These are phyloP conservation scores for Mylabris sibirica DNA, from an alignment of 2,888 invertebrate genomes.

Conservation along the genomic window DNA sequence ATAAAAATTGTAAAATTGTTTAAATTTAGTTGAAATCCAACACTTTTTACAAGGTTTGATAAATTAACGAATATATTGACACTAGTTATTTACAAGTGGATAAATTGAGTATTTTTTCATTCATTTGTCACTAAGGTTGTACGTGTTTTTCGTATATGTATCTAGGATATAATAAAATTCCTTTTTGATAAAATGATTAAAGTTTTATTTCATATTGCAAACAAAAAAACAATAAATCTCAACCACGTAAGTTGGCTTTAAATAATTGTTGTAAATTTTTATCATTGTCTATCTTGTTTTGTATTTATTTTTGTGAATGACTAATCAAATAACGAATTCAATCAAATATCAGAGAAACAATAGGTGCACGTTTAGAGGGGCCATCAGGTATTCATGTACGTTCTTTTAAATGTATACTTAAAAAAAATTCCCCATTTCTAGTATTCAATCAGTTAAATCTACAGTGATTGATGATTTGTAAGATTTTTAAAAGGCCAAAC, in stretches of 20 bases:
- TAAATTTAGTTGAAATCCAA: not conserved
- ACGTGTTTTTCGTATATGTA: not conserved
- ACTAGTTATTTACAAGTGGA: not conserved
- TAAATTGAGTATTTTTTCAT: not conserved
- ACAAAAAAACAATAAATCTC: not conserved
- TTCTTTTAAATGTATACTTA: too few relatives aligned
- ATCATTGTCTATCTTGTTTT: not conserved
- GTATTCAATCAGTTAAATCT: too few relatives aligned
- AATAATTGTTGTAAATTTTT: not conserved
- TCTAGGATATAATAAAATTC: too few relatives aligned
- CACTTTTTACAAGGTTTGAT: not conserved
- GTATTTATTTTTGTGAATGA: not conserved
- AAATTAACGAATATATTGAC: constrained; percentile 12
- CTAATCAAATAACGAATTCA: not conserved
- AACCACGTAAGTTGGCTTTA: not conserved
- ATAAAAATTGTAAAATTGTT: not conserved
- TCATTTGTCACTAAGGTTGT: not conserved
- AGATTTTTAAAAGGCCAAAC: too few relatives aligned
- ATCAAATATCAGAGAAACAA: too few relatives aligned
- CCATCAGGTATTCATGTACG: too few relatives aligned
- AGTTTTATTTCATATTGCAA: not conserved
- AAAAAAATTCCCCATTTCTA: too few relatives aligned
- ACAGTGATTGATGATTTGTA: too few relatives aligned
- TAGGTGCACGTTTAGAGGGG: too few relatives aligned
- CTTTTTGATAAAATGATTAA: not conserved